Evolutionary conservation across 2,888 invertebrate species (phyloP).

Genomic region (Caenorhabditis sinica): DNA sequence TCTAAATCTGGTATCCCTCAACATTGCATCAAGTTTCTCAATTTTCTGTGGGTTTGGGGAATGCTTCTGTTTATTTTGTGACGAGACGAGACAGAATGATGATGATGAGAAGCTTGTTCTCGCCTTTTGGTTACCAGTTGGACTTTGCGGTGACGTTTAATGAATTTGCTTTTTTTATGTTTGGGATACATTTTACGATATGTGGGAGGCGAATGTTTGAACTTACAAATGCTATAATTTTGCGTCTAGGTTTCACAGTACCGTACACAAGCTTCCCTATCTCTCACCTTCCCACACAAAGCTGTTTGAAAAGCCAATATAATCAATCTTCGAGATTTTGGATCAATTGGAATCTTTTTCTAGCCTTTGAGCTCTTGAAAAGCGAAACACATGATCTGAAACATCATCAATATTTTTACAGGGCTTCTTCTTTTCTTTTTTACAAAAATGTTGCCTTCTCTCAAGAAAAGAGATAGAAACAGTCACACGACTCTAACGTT

Average conservation of each 20-base stretch:
- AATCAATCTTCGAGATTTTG: not conserved
- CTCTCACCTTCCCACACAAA: no score
- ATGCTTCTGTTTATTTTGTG: slow-evolving; percentile 33
- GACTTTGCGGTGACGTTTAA: slow-evolving; percentile 16
- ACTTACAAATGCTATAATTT: no score
- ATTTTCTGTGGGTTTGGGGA: not conserved
- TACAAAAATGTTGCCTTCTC: not conserved
- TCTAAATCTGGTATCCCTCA: slow-evolving; percentile 35
- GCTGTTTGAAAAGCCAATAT: no score
- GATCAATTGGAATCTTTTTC: not conserved
- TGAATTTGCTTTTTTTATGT: not conserved
- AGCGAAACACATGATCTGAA: not conserved
- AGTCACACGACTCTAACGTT: not conserved
- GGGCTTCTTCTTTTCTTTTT: slow-evolving; percentile 1
- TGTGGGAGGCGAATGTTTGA: no score
- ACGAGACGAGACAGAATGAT: not conserved
- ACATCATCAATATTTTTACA: slow-evolving; percentile 1
- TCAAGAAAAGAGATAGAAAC: not conserved
- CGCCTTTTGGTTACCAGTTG: slow-evolving; percentile 8
- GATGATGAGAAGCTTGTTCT: slow-evolving; percentile 20
- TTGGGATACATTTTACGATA: no score
- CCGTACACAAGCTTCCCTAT: no score
- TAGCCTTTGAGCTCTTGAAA: not conserved
- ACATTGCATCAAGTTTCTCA: slow-evolving; percentile 4
- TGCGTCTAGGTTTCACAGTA: no score